Base-by-base conservation (phyloP, 2,113 vertebrate genomes). In the Ceuthmochares aereus region DNA sequence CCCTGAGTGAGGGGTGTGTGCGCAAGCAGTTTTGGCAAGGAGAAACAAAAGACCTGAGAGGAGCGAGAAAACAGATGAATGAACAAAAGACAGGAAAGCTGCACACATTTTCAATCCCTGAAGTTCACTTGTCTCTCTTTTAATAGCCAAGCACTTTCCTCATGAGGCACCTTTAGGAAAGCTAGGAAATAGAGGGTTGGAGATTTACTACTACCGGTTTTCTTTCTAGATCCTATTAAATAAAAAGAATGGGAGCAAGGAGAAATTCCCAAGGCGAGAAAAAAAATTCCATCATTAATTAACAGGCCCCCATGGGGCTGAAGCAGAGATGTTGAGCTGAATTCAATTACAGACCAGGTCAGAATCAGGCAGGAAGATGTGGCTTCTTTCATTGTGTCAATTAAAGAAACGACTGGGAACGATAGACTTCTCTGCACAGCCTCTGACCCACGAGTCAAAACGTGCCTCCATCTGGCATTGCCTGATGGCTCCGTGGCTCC, bases 261-360 rank as follows among this genome's bases (percentile, higher is more conserved):
- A 55, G 76, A 76, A 84, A 93, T 74, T 87, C 91, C 87, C 78
- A 63, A 93, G 88, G 83, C 9, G 49, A 95, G 89, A 90, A 95
- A 96, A 67, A 77, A 78, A n/a, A n/a, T n/a, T 87, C 93, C 55
- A 18, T 85, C 78, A 81, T 37, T 79, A 91, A 91, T 55, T 54
- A 76, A 29, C 7, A 3, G 60, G 34, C 30, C 70, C 55, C 55
- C 56, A 66, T 14, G 58, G 87, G 74, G 66, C 60, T 62, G 77
- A 14, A 82, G 26, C 70, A 1, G 92, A 94, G 95, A 90, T 69
- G 87, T 64, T n/a, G 93, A 76, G 76, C 81, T 6, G 54, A 94
- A 96, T 97, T 96, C 88, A 94, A 96, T 97, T 96, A 97, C 37
- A 84, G 94, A 90, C 22, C 58, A 3, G 36, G 79, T 92, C 90